Evolutionary conservation across 2,797 vertebrate genomes (phyloP), one percentile per base, ranked within the genome.

Genomic region (Hoplostethus atlanticus): DNA sequence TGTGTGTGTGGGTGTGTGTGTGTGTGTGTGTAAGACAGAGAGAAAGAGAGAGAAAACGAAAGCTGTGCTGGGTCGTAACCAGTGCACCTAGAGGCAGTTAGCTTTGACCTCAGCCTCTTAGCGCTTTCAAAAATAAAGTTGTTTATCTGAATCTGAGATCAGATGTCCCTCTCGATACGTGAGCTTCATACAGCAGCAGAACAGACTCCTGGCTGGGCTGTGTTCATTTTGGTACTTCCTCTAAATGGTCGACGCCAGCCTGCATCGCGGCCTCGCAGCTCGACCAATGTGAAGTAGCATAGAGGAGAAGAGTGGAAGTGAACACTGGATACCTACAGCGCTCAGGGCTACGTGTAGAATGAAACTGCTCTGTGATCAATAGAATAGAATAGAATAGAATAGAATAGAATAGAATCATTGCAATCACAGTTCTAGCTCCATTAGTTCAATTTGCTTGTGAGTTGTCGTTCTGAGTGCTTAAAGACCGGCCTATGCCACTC

Each of bases 141-240:
- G 79, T 77, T 91, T 89, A 93, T 94, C 92, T 89, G 52, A 68
- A 58, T 86, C 67, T 85, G 71, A 90, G 78, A 92, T 92, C 83
- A 84, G 75, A 83, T 76, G 58, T 71, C 21, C 6, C 8, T 85
- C 58, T 81, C 44, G 46, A 30, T 5, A 38, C 67, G 56, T 73
- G 56, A 76, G 11, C 71, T 80, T 72, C n/a, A 54, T 13, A 70
- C 65, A 46, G 73, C 59, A 73, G 50, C 52, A 65, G 51, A 74
- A 82, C 76, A 74, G 36, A 69, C 61, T 64, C 63, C 66, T 80
- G 30, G 62, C 69, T 73, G 59, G 4, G 50, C 84, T 63, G 44
- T 38, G 80, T 91, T 86, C 81, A 86, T 87, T 90, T 90, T 73
- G 80, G 84, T 86, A 85, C 87, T 90, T 90, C 90, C 90, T 89